Conservation (phyloP, 2,113 vertebrate species). For the Phoenicopterus ruber region DNA sequence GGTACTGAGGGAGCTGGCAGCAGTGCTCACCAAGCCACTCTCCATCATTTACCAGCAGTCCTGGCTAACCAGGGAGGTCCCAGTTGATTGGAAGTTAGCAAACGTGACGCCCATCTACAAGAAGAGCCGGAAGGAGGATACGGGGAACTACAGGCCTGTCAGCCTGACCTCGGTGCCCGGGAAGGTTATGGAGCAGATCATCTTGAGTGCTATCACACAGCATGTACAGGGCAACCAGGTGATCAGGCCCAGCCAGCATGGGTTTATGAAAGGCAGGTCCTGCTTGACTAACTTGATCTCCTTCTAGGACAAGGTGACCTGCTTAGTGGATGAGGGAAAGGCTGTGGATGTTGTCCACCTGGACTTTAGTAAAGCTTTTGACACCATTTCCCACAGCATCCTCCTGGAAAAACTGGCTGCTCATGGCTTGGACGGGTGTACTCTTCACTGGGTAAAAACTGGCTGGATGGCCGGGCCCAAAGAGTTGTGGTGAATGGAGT, state of each 20-base stretch:
- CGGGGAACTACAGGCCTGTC: background rate
- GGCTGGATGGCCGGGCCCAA: too few relatives aligned
- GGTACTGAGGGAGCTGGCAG: background rate
- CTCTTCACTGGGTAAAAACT: background rate
- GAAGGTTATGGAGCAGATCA: background rate
- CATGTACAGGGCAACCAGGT: background rate
- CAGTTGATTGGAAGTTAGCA: background rate
- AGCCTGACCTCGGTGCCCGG: rapidly evolving
- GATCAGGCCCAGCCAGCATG: background rate
- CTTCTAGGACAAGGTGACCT: background rate
- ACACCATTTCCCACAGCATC: background rate
- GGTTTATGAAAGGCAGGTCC: background rate
- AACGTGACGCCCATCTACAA: rapidly evolving
- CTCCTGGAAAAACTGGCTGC: background rate
- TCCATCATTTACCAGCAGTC: background rate
- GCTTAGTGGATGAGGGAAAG: background rate
- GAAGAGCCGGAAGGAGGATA: background rate
- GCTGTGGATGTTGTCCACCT: rapidly evolving
- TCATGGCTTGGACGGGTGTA: background rate
- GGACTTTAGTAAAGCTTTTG: background rate
- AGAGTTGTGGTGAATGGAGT: background rate
- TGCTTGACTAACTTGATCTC: background rate
- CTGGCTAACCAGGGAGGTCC: background rate
- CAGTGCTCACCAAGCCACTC: background rate
- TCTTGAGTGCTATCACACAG: background rate